These are phyloP conservation scores for Pristionchus exspectatus DNA, from an alignment of 2,888 invertebrate genomes.

Conservation along the genomic window DNA sequence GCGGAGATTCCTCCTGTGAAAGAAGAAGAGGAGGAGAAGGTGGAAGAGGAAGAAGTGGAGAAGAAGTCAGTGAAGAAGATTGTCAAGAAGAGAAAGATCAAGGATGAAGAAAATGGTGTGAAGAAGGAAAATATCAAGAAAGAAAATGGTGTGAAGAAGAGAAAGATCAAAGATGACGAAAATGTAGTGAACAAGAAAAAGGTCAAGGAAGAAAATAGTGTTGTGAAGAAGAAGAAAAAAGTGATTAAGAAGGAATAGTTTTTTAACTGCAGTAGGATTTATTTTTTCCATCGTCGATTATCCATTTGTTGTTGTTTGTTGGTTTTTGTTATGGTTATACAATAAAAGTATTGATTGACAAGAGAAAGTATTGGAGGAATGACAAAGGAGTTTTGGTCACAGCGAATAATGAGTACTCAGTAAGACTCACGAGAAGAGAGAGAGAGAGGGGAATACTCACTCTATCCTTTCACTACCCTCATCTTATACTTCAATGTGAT, in stretches of 20 bases:
- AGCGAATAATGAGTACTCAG: neutral
- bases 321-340: slow-evolving; percentile 28
- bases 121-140: slow-evolving; percentile 4
- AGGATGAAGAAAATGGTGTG: neutral
- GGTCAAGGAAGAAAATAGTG: neutral
- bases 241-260: neutral
- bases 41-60: slow-evolving; percentile 18
- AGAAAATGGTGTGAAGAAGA: slow-evolving; percentile 8
- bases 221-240: slow-evolving; percentile 42
- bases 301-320: slow-evolving; percentile 14
- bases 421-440: slow-evolving; percentile 12
- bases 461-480: neutral
- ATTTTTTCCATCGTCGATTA: neutral
- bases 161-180: neutral
- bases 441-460: neutral
- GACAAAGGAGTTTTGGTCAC: slow-evolving; percentile 24
- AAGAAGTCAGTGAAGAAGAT: slow-evolving; percentile 37
- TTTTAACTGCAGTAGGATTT: neutral
- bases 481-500: neutral
- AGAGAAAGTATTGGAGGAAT: neutral
- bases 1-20: neutral
- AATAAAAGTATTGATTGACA: neutral
- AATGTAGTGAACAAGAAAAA: slow-evolving; percentile 9
- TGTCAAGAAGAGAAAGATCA: slow-evolving; percentile 24
- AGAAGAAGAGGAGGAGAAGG: neutral